Conservation (phyloP, 1,140 invertebrate genomes). For the Rhyzopertha dominica region DNA sequence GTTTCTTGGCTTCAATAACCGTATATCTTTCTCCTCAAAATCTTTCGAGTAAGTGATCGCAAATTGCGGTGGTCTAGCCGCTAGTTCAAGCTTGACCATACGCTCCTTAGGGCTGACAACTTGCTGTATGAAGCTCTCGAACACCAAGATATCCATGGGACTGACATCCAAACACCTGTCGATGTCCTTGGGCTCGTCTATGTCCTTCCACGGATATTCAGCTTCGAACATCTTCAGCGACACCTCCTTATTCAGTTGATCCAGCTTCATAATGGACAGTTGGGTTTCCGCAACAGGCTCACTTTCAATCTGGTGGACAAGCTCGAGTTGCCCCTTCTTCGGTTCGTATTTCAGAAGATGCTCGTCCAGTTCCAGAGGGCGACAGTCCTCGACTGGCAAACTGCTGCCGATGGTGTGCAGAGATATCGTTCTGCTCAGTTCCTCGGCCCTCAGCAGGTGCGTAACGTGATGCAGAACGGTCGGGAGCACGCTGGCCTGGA, state of each 20-base stretch:
- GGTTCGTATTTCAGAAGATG: slow-evolving; percentile 26
- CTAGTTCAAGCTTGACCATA: slow-evolving; percentile 18
- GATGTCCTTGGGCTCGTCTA: slow-evolving; percentile 62
- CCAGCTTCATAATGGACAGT: no score
- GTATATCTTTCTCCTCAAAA: slow-evolving; percentile 25
- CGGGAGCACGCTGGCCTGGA: slow-evolving; percentile 83
- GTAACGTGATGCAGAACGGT: slow-evolving; percentile 76
- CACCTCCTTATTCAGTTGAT: slow-evolving; percentile 28
- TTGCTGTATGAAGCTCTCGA: slow-evolving; percentile 53
- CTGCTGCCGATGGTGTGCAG: slow-evolving; percentile 2
- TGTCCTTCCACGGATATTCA: slow-evolving; percentile 50
- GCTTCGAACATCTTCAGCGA: slow-evolving; percentile 29
- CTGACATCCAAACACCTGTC: slow-evolving; percentile 55
- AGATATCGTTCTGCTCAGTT: slow-evolving; percentile 62
- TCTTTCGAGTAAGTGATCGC: slow-evolving; percentile 34
- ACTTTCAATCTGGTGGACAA: no score
- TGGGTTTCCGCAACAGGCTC: no score
- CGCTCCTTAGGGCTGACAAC: slow-evolving; percentile 9
- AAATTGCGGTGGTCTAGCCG: slow-evolving; percentile 6
- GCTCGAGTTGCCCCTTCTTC: slow-evolving; percentile 10
- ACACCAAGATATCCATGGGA: slow-evolving; percentile 64
- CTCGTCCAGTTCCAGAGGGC: slow-evolving; percentile 36
- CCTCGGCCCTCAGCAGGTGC: slow-evolving; percentile 73
- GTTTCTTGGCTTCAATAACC: slow-evolving; percentile 27
- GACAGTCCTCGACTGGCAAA: slow-evolving; percentile 23